Evolutionary conservation across 2,113 vertebrate species (phyloP), one percentile per base, ranked within the genome.

Genomic region (Eubucco bourcierii): DNA sequence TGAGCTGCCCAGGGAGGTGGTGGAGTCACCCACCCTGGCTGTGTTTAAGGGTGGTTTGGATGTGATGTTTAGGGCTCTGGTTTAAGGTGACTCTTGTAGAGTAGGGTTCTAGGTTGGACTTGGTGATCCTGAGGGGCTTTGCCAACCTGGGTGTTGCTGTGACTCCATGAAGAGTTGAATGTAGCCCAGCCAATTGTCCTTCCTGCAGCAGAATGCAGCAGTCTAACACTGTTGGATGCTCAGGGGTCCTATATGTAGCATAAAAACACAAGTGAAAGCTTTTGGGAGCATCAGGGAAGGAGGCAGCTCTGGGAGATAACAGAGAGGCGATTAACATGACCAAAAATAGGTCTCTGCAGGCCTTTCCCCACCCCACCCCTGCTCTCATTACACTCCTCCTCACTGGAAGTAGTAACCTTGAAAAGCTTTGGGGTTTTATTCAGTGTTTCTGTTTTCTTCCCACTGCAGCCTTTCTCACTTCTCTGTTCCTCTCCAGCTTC

Each of bases 361-460:
- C 44, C 70, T 68, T 92, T 59, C 81, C 81, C 50, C n/a, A n/a
- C n/a, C 50, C 65, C 29, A 13, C 61, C 66, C 66, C 16, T 88
- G 72, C n/a, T 90, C 64, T 87, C 84, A 81, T 47, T 56, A 56
- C 34, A 84, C 86, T 94, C 86, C 90, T 94, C 92, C 90, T 94
- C 90, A 65, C 58, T 93, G 59, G 33, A 92, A 95, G 90, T 76
- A 93, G 74, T 95, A 94, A 88, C 33, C 77, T 85, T 63, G 37
- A 77, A 90, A 84, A 96, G 33, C 55, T 70, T 70, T 0, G 0
- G 19, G 9, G 34, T 88, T 66, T 90, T 87, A 90, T 93, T 83
- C 82, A 93, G 58, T 20, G 39, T 84, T 91, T 80, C 56, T 86
- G 44, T 53, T 95, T 95, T n/a, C 70, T 86, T 84, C 86, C 80